Percentiles rank a stretch among this genome's conserved stretches.
These are phyloP conservation scores for Geodia barretti DNA, from an alignment of 37 sponge, comb jelly and placozoan genomes.

Conservation along the genomic window DNA sequence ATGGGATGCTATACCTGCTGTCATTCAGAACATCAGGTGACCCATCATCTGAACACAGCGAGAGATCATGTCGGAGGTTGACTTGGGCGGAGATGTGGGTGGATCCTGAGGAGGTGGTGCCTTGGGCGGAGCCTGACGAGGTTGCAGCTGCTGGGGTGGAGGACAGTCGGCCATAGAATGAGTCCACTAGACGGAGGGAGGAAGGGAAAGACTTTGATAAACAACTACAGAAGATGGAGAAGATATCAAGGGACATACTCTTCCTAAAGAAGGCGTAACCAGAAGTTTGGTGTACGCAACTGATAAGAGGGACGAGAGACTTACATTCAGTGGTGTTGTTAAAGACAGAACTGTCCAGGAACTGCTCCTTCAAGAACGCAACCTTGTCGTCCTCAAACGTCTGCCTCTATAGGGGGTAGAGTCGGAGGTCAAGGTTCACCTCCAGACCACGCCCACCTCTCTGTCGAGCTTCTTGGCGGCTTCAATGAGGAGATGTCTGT, in stretches of 20 bases:
- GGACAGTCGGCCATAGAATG: background rate
- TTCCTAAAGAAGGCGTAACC: too few species aligned
- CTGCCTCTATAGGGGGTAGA: background rate
- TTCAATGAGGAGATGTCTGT: background rate
- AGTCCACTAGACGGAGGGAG: background rate
- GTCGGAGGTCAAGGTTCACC: background rate
- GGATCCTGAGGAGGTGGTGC: background rate
- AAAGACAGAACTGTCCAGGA: slow-evolving; percentile 33
- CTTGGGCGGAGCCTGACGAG: background rate
- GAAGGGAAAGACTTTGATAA: background rate
- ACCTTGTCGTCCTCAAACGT: background rate
- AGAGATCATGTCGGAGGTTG: slow-evolving; percentile 28
- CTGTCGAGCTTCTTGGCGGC: background rate
- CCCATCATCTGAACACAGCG: slow-evolving; percentile 53
- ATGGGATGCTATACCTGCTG: slow-evolving; percentile 1
- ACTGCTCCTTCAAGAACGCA: slow-evolving; percentile 40
- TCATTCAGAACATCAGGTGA: slow-evolving; percentile 23
- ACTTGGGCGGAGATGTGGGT: background rate
- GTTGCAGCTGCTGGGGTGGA: background rate
- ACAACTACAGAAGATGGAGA: background rate
- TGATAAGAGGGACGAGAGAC: too few species aligned
- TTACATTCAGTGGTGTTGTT: background rate
- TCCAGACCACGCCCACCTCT: background rate
- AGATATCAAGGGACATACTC: too few species aligned
- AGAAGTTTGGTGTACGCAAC: too few species aligned